A percentile compares a stretch with the other conserved stretches of the same genome.
phyloP scores from a whole-genome alignment of 1,140 invertebrate species.

The Ylistrum balloti region DNA sequence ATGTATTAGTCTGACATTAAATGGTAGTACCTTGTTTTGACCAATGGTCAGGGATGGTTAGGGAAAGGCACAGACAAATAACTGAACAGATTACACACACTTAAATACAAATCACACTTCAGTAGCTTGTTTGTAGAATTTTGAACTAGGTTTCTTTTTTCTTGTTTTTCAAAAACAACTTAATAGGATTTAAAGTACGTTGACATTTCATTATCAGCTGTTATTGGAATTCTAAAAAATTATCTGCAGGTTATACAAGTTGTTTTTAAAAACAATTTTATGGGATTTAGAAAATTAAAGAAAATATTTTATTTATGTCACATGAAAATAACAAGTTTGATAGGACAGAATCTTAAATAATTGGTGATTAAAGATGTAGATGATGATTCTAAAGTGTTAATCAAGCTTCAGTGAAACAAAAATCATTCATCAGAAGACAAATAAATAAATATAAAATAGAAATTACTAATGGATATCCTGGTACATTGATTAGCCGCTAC shows the following conservation, averaged over 20 bases:
- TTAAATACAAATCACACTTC: neutral
- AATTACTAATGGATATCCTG: too few relatives aligned
- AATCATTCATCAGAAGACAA: too few relatives aligned
- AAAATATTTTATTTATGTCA: too few relatives aligned
- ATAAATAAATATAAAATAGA: too few relatives aligned
- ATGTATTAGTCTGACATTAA: neutral
- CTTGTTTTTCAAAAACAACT: neutral
- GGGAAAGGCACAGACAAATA: neutral
- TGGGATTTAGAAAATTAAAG: too few relatives aligned
- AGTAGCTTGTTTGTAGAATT: neutral
- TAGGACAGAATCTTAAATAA: too few relatives aligned
- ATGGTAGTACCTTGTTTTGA: too few relatives aligned
- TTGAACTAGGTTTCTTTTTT: neutral
- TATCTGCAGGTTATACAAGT: neutral
- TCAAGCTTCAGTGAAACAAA: too few relatives aligned
- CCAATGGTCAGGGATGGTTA: neutral
- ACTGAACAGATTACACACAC: neutral
- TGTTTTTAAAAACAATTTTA: slow-evolving; percentile 22
- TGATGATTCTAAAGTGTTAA: too few relatives aligned
- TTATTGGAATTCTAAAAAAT: neutral
- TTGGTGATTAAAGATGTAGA: too few relatives aligned
- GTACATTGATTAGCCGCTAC: too few relatives aligned
- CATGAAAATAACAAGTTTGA: too few relatives aligned
- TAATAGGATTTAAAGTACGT: neutral
- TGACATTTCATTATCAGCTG: neutral